phyloP scores from a whole-genome alignment of 1,140 invertebrate genomes.

The Drosophila arawakana region DNA sequence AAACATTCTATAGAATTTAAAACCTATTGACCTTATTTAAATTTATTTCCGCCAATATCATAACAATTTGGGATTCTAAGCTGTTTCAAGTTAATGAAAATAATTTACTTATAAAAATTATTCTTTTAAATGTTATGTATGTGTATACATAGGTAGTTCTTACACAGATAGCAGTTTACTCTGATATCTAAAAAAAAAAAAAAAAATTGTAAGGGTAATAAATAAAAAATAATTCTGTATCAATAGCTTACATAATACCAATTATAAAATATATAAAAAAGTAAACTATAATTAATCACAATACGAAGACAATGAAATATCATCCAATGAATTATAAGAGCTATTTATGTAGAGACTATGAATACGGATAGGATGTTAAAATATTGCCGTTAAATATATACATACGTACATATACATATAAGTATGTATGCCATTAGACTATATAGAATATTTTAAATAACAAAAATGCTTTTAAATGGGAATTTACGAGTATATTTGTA shows the following conservation, averaged over 20 bases:
- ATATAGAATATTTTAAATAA: constrained; percentile 23
- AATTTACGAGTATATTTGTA: constrained; percentile 56
- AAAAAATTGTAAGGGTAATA: constrained; percentile 14
- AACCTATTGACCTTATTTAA: neutral
- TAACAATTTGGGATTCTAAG: too few relatives aligned
- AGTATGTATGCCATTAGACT: constrained; percentile 20
- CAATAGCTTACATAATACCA: constrained; percentile 5
- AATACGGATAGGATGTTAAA: constrained; percentile 52
- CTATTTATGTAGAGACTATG: constrained; percentile 55
- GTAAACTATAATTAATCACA: constrained; percentile 39
- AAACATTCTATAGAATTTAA: neutral
- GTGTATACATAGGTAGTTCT: neutral
- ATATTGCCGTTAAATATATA: constrained; percentile 64
- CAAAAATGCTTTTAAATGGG: constrained; percentile 56
- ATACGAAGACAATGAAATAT: constrained; percentile 80
- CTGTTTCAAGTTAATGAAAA: too few relatives aligned
- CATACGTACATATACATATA: constrained; percentile 37
- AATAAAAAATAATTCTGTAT: constrained; percentile 5
- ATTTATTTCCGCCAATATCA: too few relatives aligned
- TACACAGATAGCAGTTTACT: neutral
- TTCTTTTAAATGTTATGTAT: neutral
- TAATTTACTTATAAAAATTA: too few relatives aligned
- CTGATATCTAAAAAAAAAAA: neutral
- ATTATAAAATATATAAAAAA: constrained; percentile 8
- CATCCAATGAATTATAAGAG: constrained; percentile 75